A percentile compares a stretch with the other conserved stretches of the same genome.
Evolutionary conservation across 2,113 vertebrate genomes (phyloP).

Genomic region (Phasianus colchicus): DNA sequence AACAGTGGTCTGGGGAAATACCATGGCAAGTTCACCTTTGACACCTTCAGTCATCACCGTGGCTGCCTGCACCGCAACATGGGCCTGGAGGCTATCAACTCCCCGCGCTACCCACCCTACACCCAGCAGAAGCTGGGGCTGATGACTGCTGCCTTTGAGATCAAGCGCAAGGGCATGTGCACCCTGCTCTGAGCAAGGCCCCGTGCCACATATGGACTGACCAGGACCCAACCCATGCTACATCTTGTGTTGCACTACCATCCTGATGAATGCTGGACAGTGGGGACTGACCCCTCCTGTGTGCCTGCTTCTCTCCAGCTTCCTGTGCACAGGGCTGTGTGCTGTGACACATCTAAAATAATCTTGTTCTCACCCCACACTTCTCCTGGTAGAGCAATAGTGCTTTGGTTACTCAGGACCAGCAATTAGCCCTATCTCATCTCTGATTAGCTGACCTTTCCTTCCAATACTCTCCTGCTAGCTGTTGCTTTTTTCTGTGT

Average conservation of each 20-base stretch:
- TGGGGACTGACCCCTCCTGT: rapidly evolving
- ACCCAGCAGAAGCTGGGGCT: conserved; percentile 73
- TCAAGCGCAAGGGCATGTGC: conserved; percentile 63
- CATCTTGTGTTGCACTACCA: rapidly evolving
- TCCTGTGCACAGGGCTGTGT: rapidly evolving
- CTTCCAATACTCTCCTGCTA: background rate
- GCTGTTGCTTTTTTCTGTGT: background rate
- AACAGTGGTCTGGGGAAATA: conserved; percentile 87
- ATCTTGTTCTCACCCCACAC: background rate
- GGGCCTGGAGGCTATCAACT: conserved; percentile 83
- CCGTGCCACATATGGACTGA: rapidly evolving
- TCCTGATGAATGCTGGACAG: rapidly evolving
- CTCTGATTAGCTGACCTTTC: rapidly evolving
- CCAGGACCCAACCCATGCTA: background rate
- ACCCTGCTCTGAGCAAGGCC: conserved; percentile 64
- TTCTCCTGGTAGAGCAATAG: background rate
- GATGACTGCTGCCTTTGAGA: conserved; percentile 69
- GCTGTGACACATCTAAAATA: background rate
- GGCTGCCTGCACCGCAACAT: conserved; percentile 83
- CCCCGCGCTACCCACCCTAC: conserved; percentile 89
- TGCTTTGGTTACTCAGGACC: background rate
- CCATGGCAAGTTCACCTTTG: conserved; percentile 89
- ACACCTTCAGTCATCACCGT: conserved; percentile 86
- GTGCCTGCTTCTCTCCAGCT: too few relatives aligned
- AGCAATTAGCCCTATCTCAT: background rate